Conservation (phyloP, 2,888 invertebrate genomes). For the Drosophila pegasa region DNA sequence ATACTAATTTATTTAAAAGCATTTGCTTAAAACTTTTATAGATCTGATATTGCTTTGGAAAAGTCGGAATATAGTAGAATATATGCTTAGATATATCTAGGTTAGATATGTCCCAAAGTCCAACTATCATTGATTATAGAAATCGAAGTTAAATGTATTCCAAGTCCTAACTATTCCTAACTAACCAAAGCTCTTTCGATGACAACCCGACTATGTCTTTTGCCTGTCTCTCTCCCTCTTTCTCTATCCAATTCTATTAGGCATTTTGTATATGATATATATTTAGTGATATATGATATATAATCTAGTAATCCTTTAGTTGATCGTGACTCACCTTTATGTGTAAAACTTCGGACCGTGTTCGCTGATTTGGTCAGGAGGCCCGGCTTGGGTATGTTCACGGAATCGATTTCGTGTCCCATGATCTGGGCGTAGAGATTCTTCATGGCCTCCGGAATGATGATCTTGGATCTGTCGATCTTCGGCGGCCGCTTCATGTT, state of each 20-base stretch:
- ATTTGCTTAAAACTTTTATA: no score
- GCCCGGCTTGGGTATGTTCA: conserved; percentile 89
- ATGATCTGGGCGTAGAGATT: conserved; percentile 90
- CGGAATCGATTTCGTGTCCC: conserved; percentile 88
- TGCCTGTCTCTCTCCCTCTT: no score
- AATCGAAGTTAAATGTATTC: no score
- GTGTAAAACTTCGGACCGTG: conserved; percentile 93
- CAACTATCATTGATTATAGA: no score
- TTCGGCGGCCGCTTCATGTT: conserved; percentile 85
- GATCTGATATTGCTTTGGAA: no score
- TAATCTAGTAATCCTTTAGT: not conserved
- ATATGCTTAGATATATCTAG: no score
- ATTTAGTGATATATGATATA: not conserved
- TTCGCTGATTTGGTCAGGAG: conserved; percentile 91
- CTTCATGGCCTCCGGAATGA: conserved; percentile 92
- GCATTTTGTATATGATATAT: not conserved
- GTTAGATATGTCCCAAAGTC: no score
- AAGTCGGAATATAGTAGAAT: no score
- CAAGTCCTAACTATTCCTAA: no score
- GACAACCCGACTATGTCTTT: no score
- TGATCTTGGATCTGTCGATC: conserved; percentile 85
- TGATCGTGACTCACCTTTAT: conserved; percentile 88
- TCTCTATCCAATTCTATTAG: not conserved
- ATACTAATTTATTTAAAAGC: no score
- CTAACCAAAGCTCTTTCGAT: no score